Percentiles rank a stretch among this genome's conserved stretches.
Conservation (phyloP, 2,888 invertebrate genomes). For the Macrosiphum euphorbiae region DNA sequence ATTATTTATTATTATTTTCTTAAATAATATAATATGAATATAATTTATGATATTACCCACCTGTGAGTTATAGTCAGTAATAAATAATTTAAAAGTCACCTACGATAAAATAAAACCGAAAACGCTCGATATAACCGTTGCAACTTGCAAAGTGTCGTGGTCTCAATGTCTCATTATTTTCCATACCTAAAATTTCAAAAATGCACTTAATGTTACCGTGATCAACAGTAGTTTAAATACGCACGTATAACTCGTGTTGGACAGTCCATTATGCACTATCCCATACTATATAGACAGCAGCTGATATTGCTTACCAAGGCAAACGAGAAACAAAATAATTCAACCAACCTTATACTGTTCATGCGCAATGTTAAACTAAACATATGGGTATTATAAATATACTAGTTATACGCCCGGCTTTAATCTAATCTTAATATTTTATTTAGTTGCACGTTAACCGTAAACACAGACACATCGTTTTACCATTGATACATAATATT, state of each 20-base stretch:
- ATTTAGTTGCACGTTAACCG: constrained; percentile 24
- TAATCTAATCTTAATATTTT: constrained; percentile 38
- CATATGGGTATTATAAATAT: not conserved
- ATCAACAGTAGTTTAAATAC: not conserved
- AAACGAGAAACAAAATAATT: constrained; percentile 44
- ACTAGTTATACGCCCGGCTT: constrained; percentile 26
- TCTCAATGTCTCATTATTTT: not conserved
- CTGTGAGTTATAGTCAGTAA: not conserved
- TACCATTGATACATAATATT: not conserved
- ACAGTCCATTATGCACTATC: not conserved
- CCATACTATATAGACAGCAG: not conserved
- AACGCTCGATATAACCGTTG: not conserved
- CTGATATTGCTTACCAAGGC: constrained; percentile 41
- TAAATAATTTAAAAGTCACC: not conserved
- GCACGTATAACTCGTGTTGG: not conserved
- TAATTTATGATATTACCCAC: too few relatives aligned
- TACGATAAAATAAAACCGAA: not conserved
- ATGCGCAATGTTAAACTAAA: not conserved
- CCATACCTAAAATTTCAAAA: not conserved
- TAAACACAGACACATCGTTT: not conserved
- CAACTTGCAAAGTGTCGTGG: not conserved
- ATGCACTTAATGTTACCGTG: not conserved
- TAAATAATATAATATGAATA: not conserved
- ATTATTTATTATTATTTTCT: not conserved
- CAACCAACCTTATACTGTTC: constrained; percentile 6